A percentile compares a stretch with the other conserved stretches of the same genome.
Evolutionary conservation across 2,797 vertebrate genomes (phyloP).

Genomic region (Darevskia nairensis): DNA sequence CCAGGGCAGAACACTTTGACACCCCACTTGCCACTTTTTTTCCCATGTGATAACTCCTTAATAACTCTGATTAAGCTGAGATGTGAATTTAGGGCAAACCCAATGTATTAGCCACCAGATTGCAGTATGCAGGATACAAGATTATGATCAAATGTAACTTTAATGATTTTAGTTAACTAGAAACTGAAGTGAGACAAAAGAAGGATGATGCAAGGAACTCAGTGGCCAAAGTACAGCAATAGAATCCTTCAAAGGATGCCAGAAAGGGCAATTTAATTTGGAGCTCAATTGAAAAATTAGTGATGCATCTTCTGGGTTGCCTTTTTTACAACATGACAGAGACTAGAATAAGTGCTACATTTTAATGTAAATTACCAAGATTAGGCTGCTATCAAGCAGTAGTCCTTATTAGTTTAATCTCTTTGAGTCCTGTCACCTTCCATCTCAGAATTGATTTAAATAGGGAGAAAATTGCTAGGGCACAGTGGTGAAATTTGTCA

Average conservation of each 20-base stretch:
- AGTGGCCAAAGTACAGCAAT: slow-evolving; percentile 65
- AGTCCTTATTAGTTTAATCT: slow-evolving; percentile 70
- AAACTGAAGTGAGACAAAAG: slow-evolving; percentile 38
- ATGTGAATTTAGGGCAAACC: neutral
- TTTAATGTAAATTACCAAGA: slow-evolving; percentile 73
- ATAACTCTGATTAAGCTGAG: neutral
- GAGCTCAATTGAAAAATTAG: slow-evolving; percentile 72
- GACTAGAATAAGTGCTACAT: slow-evolving; percentile 65
- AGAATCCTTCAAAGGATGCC: slow-evolving; percentile 60
- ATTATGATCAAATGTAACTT: slow-evolving; percentile 54
- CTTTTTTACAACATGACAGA: slow-evolving; percentile 63
- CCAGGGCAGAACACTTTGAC: no score
- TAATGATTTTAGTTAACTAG: slow-evolving; percentile 51
- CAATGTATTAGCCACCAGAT: neutral
- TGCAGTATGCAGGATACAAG: slow-evolving; percentile 11
- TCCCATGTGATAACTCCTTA: no score
- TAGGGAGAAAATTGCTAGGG: slow-evolving; percentile 55
- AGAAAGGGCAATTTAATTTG: slow-evolving; percentile 68
- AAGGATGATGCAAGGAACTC: slow-evolving; percentile 51
- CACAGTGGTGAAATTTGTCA: slow-evolving; percentile 53
- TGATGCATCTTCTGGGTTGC: slow-evolving; percentile 59
- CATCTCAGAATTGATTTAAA: slow-evolving; percentile 61
- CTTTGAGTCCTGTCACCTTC: slow-evolving; percentile 54
- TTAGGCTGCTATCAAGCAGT: slow-evolving; percentile 63
- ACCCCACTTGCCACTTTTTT: no score